Conservation (phyloP, 2,797 vertebrate species). For the Rhinogobio ventralis region DNA sequence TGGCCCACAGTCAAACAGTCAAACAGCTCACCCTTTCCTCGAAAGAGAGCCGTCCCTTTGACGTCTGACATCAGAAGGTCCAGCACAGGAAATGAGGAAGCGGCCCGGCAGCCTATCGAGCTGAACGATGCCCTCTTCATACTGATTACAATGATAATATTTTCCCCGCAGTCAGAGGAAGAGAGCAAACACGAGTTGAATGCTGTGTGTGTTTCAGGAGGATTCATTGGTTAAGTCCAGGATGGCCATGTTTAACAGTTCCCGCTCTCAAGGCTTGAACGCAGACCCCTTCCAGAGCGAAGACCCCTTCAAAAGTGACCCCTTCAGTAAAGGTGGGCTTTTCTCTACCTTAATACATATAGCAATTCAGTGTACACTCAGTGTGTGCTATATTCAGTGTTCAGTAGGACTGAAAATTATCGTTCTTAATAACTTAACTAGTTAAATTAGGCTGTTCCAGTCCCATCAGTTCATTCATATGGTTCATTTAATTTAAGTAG, state of each 20-base stretch:
- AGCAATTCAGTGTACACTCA: neutral
- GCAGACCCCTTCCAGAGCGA: conserved; percentile 93
- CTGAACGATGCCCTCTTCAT: conserved; percentile 35
- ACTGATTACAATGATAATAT: conserved; percentile 59
- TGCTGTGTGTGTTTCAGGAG: conserved; percentile 77
- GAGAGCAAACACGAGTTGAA: conserved; percentile 53
- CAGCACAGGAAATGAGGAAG: conserved; percentile 53
- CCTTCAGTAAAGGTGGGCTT: conserved; percentile 83
- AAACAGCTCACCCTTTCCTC: neutral
- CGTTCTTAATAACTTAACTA: neutral
- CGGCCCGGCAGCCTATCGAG: neutral
- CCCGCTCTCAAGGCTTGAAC: conserved; percentile 74
- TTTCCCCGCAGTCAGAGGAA: conserved; percentile 25
- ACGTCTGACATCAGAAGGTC: conserved; percentile 29
- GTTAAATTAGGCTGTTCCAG: neutral
- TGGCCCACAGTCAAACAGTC: neutral
- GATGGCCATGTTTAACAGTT: conserved; percentile 87
- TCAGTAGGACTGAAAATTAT: neutral
- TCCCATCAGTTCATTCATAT: too few species aligned
- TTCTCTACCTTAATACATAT: neutral
- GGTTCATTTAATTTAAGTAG: neutral
- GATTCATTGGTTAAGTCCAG: conserved; percentile 87
- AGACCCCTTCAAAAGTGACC: conserved; percentile 93
- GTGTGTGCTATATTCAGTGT: neutral
- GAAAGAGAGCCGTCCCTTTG: conserved; percentile 18